Conservation (phyloP, 1,140 invertebrate genomes). For the Zaprionus kolodkinae region DNA sequence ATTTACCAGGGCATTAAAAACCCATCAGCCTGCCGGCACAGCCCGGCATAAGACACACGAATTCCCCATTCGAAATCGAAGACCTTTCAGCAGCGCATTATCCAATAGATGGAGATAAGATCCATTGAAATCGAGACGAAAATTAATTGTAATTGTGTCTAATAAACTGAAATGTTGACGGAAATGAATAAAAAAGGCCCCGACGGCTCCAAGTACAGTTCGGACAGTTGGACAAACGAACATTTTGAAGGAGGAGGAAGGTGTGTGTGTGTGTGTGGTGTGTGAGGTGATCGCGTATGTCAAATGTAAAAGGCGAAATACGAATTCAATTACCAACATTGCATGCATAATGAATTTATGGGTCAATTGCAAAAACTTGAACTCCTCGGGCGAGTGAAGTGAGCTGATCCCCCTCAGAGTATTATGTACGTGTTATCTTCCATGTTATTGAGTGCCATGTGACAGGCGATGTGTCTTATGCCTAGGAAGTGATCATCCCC, state of each 20-base stretch:
- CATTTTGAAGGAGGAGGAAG: background rate
- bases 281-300: constrained; percentile 50
- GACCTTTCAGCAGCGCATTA: constrained; percentile 51
- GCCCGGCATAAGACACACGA: constrained; percentile 22
- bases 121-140: constrained; percentile 62
- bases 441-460: constrained; percentile 33
- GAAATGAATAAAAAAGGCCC: constrained; percentile 60
- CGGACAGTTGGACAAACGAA: background rate
- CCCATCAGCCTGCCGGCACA: constrained; percentile 43
- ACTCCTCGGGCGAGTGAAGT: constrained; percentile 61
- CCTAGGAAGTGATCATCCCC: constrained; percentile 71
- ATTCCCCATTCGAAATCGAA: constrained; percentile 60
- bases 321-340: constrained; percentile 62
- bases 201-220: constrained; percentile 4
- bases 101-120: constrained; percentile 18
- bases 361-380: constrained; percentile 83
- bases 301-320: constrained; percentile 69
- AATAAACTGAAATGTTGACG: constrained; percentile 78
- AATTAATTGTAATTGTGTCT: constrained; percentile 78
- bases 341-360: constrained; percentile 82
- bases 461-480: constrained; percentile 39
- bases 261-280: constrained; percentile 5
- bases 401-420: constrained; percentile 28
- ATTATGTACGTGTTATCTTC: constrained; percentile 38
- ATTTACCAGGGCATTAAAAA: constrained; percentile 71